Conservation (phyloP, 2,888 invertebrate genomes). For the Lasioglossum villosulum region DNA sequence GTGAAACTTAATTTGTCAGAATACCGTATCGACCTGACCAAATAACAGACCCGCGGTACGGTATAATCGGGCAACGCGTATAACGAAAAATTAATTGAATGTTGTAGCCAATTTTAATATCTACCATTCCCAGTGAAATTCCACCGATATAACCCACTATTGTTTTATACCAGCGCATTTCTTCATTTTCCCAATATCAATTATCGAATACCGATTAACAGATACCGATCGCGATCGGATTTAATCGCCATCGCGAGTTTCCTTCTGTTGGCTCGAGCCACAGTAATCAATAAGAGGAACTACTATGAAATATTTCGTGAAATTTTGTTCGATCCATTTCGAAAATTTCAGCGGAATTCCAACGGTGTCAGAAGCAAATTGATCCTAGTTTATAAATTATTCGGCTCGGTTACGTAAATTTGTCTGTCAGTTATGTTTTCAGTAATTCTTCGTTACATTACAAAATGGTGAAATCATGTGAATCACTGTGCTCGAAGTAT, state of each 20-base stretch:
- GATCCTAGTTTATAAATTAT: neutral
- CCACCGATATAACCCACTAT: constrained; percentile 3
- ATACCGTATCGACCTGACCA: neutral
- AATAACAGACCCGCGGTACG: neutral
- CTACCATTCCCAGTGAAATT: constrained; percentile 27
- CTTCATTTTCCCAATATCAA: constrained; percentile 33
- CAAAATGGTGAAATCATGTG: no score
- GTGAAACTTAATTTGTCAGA: constrained; percentile 4
- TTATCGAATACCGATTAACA: constrained; percentile 48
- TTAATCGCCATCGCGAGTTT: neutral
- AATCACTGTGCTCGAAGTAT: no score
- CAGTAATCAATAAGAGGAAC: neutral
- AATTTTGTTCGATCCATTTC: neutral
- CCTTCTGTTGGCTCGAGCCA: neutral
- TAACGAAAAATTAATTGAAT: constrained; percentile 29
- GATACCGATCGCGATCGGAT: constrained; percentile 10
- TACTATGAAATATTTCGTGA: neutral
- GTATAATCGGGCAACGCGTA: neutral
- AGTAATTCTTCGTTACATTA: neutral
- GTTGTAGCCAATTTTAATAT: constrained; percentile 42
- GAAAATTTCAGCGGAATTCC: neutral
- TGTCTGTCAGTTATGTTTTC: neutral
- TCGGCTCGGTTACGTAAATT: neutral
- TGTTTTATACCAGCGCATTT: constrained; percentile 5
- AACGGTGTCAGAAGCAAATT: neutral